phyloP scores from a whole-genome alignment of 2,888 invertebrate genomes.

The Drosophila nr. perissopoda region DNA sequence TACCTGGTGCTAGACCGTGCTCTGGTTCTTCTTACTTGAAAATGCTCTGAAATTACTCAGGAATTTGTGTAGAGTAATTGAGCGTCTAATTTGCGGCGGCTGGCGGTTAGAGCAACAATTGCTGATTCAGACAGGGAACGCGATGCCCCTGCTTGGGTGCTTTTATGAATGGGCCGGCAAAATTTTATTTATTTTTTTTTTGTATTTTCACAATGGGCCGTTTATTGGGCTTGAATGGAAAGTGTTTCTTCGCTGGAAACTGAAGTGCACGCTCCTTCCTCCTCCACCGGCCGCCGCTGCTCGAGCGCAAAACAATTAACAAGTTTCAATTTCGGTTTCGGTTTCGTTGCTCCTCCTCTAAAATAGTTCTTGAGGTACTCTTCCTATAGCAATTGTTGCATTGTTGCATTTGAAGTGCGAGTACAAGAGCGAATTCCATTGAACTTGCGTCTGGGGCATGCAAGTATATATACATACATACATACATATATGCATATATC shows the following conservation, averaged over 20 bases:
- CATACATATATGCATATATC: not conserved
- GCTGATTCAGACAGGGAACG: constrained; percentile 35
- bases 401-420: constrained; percentile 50
- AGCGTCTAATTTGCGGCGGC: constrained; percentile 78
- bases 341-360: constrained; percentile 13
- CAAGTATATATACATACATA: not conserved
- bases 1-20: not conserved
- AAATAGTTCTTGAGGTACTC: constrained; percentile 25
- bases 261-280: constrained; percentile 55
- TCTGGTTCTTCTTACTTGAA: not conserved
- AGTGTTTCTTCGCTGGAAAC: constrained; percentile 72
- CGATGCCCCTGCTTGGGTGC: constrained; percentile 47
- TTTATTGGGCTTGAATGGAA: constrained; percentile 76
- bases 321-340: constrained; percentile 65
- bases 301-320: constrained; percentile 80
- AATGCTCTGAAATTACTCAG: constrained; percentile 55
- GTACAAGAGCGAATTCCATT: constrained; percentile 69
- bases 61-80: constrained; percentile 71
- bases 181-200: constrained; percentile 1
- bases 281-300: constrained; percentile 49
- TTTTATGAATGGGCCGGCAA: constrained; percentile 68
- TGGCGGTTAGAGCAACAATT: constrained; percentile 63
- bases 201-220: constrained; percentile 58
- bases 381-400: constrained; percentile 58
- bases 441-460: constrained; percentile 38